Evolutionary conservation across 2,888 invertebrate genomes (phyloP).

Genomic region (Microctonus brassicae): DNA sequence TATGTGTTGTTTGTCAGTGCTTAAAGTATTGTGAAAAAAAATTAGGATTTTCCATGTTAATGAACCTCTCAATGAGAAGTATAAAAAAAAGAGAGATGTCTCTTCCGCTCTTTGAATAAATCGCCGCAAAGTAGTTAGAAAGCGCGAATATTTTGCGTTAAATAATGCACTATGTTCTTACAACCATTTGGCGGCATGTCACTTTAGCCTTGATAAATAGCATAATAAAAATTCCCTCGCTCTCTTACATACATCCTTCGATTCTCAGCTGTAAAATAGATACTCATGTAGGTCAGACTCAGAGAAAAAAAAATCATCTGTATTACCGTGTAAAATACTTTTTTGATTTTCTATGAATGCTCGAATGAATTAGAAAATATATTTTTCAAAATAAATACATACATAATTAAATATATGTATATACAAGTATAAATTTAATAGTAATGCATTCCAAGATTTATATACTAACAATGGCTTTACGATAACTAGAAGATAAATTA

Average conservation of each 20-base stretch:
- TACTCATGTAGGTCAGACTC: constrained; percentile 23
- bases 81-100: constrained; percentile 27
- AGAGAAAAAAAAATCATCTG: neutral
- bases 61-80: constrained; percentile 46
- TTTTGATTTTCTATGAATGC: neutral
- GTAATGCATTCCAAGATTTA: no score
- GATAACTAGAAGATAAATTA: no score
- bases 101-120: constrained; percentile 51
- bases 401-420: neutral
- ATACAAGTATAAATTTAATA: neutral
- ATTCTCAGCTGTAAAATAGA: constrained; percentile 5
- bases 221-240: constrained; percentile 35
- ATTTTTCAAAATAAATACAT: no score
- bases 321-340: neutral
- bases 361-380: no score
- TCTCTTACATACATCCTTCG: constrained; percentile 31
- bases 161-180: constrained; percentile 47
- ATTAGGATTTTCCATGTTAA: constrained; percentile 54
- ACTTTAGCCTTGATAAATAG: constrained; percentile 33
- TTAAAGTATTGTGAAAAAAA: constrained; percentile 3
- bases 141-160: constrained; percentile 49
- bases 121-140: constrained; percentile 51
- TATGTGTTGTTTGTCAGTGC: constrained; percentile 37
- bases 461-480: no score
- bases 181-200: constrained; percentile 28